A percentile compares a stretch with the other conserved stretches of the same genome.
Evolutionary conservation across 2,797 vertebrate genomes (phyloP).

Genomic region (Ctenochaetus hawaiiensis): DNA sequence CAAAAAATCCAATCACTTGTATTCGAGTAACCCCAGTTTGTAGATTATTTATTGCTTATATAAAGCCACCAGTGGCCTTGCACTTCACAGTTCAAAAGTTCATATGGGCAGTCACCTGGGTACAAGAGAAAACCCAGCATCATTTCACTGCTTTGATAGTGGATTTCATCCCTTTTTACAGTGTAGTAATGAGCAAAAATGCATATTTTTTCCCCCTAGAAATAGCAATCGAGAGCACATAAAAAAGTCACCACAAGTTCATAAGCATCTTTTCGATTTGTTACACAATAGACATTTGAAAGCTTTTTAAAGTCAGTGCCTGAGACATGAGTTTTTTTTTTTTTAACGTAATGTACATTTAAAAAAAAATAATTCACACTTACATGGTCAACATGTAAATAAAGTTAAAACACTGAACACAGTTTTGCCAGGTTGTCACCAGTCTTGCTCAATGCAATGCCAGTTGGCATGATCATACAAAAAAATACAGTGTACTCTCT

Average conservation of each 20-base stretch:
- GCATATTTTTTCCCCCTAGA: slow-evolving; percentile 23
- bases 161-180: slow-evolving; percentile 56
- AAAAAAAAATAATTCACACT: slow-evolving; percentile 52
- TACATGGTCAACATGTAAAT: slow-evolving; percentile 83
- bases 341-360: slow-evolving; percentile 28
- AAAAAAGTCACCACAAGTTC: slow-evolving; percentile 64
- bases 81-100: slow-evolving; percentile 74
- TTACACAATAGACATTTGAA: slow-evolving; percentile 55
- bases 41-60: slow-evolving; percentile 81
- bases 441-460: slow-evolving; percentile 60
- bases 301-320: slow-evolving; percentile 66
- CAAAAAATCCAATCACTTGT: slow-evolving; percentile 24
- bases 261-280: slow-evolving; percentile 54
- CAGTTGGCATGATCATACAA: slow-evolving; percentile 50
- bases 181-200: slow-evolving; percentile 51
- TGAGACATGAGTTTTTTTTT: slow-evolving; percentile 56
- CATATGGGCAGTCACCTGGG: slow-evolving; percentile 63
- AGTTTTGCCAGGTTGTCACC: slow-evolving; percentile 53
- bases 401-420: slow-evolving; percentile 67
- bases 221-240: slow-evolving; percentile 61
- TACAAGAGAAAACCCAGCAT: slow-evolving; percentile 51
- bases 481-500: slow-evolving; percentile 60
- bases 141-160: slow-evolving; percentile 47
- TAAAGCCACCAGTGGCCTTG: slow-evolving; percentile 80
- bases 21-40: slow-evolving; percentile 54